Conservation (phyloP, 2,113 vertebrate genomes). For the Anhinga anhinga region DNA sequence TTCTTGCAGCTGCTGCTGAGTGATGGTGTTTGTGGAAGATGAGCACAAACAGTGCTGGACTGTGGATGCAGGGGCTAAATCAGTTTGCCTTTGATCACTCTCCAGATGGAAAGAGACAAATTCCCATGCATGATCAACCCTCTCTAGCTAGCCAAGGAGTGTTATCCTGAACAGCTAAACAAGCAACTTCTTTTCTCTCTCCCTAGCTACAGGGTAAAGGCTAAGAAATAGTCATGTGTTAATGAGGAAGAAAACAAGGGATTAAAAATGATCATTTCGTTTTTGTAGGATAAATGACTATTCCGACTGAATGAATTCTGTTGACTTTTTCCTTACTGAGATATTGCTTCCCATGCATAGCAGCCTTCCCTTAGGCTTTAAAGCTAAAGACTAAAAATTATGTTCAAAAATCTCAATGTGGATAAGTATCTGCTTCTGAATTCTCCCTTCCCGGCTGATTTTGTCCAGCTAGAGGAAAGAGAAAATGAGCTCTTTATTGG, state of each 20-base stretch:
- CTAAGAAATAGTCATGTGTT: not conserved
- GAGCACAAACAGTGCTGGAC: not conserved
- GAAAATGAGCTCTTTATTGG: not conserved
- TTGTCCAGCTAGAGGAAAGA: not conserved
- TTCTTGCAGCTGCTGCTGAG: not conserved
- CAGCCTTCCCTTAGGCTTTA: not conserved
- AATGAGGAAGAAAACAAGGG: not conserved
- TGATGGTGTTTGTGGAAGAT: not conserved
- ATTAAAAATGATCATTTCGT: not conserved
- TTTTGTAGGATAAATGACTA: not conserved
- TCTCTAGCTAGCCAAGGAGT: not conserved
- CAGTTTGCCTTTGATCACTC: constrained; percentile 8
- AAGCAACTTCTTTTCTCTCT: constrained; percentile 13
- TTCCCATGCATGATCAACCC: not conserved
- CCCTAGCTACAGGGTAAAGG: not conserved
- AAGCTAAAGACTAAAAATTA: not conserved
- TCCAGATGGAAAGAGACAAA: not conserved
- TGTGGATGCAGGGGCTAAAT: not conserved
- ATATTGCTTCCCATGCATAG: not conserved
- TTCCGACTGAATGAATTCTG: not conserved
- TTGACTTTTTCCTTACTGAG: not conserved
- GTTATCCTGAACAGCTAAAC: not conserved
- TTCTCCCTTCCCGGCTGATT: not conserved
- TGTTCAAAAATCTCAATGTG: not conserved
- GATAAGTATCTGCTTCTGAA: not conserved